phyloP scores from a whole-genome alignment of 1,140 invertebrate species.

The Ceratitis capitata region DNA sequence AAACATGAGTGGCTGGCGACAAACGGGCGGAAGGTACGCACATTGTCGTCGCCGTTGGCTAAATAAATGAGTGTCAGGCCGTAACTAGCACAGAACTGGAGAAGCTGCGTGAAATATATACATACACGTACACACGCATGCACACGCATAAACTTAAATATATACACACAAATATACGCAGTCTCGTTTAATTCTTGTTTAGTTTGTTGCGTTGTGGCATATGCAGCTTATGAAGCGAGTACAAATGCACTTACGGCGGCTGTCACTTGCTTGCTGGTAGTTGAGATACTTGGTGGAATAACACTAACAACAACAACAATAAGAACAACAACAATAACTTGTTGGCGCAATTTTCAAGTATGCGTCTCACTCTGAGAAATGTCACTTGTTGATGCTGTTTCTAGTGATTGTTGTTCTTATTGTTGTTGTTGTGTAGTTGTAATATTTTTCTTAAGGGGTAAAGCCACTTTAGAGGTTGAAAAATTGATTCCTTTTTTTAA shows the following conservation, averaged over 20 bases:
- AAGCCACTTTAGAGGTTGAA: too few relatives aligned
- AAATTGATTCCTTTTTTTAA: too few relatives aligned
- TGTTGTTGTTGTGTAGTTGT: not conserved
- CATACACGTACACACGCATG: not conserved
- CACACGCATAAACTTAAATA: not conserved
- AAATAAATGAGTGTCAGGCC: slow-evolving; percentile 15
- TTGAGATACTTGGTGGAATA: too few relatives aligned
- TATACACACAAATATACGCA: not conserved
- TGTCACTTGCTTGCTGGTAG: slow-evolving; percentile 6
- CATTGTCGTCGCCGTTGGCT: not conserved
- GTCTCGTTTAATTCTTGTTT: too few relatives aligned
- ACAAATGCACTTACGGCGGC: slow-evolving; percentile 8
- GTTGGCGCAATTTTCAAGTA: not conserved
- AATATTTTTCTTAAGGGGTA: not conserved
- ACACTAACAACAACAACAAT: not conserved
- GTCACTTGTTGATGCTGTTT: not conserved
- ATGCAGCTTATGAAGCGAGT: not conserved
- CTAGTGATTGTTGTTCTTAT: not conserved
- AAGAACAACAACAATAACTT: not conserved
- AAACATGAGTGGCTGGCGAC: too few relatives aligned
- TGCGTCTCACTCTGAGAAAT: not conserved
- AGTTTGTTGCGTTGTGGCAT: not conserved
- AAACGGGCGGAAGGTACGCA: not conserved
- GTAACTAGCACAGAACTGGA: slow-evolving; percentile 9
- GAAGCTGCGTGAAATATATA: not conserved